Conservation (phyloP, 2,888 invertebrate genomes). For the Ochropleura leucogaster region DNA sequence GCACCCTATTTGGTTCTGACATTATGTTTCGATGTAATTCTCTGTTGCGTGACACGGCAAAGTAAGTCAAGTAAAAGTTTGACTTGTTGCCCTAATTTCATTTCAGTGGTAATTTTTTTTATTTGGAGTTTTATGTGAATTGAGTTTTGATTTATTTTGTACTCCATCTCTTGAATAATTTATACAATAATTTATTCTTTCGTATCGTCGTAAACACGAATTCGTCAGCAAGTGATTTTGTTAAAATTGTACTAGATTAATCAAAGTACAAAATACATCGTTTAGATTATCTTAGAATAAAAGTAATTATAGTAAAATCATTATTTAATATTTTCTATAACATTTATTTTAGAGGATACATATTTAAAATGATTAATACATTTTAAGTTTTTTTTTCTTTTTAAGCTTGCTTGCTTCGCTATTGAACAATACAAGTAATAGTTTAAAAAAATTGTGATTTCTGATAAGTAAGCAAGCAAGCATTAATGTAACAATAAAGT, state of each 20-base stretch:
- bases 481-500: conserved; percentile 74
- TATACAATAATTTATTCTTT: conserved; percentile 46
- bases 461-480: conserved; percentile 60
- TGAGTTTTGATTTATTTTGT: conserved; percentile 80
- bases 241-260: background rate
- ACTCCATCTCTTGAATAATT: conserved; percentile 57
- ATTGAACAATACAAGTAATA: background rate
- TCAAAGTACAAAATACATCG: background rate
- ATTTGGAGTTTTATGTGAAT: conserved; percentile 81
- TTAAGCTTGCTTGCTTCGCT: background rate
- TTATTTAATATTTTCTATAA: background rate
- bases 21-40: conserved; percentile 82
- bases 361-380: background rate
- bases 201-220: conserved; percentile 48
- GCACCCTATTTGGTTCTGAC: conserved; percentile 75
- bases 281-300: background rate
- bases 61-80: conserved; percentile 85
- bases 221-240: conserved; percentile 35
- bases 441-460: conserved; percentile 18
- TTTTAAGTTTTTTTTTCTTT: background rate
- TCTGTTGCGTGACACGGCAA: conserved; percentile 82
- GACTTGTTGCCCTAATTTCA: conserved; percentile 87
- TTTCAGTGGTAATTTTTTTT: conserved; percentile 82
- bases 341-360: background rate
- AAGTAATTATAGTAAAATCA: background rate